Percentiles rank a stretch among this genome's conserved stretches.
These are phyloP conservation scores for Lasioglossum figueresi DNA, from an alignment of 2,888 invertebrate species.

Conservation along the genomic window DNA sequence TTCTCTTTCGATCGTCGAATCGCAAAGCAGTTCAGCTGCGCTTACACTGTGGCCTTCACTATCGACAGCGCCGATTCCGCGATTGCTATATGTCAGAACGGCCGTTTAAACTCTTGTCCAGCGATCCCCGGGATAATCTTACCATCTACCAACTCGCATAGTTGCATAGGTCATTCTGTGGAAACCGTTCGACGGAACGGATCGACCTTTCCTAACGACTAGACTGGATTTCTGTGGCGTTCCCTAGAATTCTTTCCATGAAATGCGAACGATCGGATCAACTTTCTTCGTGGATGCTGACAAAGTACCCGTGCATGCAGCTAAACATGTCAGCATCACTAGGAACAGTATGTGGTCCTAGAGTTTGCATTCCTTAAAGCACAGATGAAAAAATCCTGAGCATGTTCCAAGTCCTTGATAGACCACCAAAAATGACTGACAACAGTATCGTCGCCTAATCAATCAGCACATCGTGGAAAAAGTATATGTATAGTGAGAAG, in stretches of 20 bases:
- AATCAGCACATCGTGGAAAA: neutral
- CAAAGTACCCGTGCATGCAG: neutral
- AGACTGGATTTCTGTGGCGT: constrained; percentile 22
- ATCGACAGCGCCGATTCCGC: constrained; percentile 23
- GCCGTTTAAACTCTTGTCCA: constrained; percentile 34
- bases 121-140: constrained; percentile 18
- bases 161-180: constrained; percentile 53
- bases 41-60: constrained; percentile 40
- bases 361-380: neutral
- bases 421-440: neutral
- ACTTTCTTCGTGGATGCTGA: neutral
- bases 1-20: constrained; percentile 4
- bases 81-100: constrained; percentile 48
- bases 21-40: neutral
- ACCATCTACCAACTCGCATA: constrained; percentile 42
- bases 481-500: neutral
- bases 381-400: neutral
- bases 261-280: constrained; percentile 24
- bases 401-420: neutral
- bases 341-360: neutral
- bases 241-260: constrained; percentile 13
- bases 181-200: constrained; percentile 30
- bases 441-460: neutral
- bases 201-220: constrained; percentile 47
- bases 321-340: neutral